Evolutionary conservation across 1,140 invertebrate genomes (phyloP), one percentile per base, ranked within the genome.

Genomic region (Scaptomyza montana): DNA sequence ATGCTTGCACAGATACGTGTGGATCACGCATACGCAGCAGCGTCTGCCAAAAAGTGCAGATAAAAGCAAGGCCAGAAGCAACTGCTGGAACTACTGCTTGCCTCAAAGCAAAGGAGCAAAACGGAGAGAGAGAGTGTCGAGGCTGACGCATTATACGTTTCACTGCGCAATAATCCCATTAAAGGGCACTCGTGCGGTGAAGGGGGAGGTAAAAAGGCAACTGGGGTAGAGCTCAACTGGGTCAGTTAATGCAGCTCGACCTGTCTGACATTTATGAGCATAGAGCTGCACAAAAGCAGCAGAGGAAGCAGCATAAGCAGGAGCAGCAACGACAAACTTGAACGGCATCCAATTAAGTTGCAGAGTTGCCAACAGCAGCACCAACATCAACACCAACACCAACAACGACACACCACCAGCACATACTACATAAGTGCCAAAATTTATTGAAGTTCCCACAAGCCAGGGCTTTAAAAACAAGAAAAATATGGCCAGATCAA

Each of bases 151-250:
- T 87, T 87, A 87, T 67, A 51, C 79, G 79, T 64, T 84, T 74
- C 84, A 84, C 62, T 89, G 85, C 84, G 73, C 84, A 87, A 87
- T 87, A 87, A 87, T 87, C 75, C 87, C 84, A 87, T 87, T 87
- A 87, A 89, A 77, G 62, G 62, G 59, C 69, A 67, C 60, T 59
- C 56, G 62, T 43, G 54, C 30, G 43, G 36, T 12, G 33, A 41
- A 30, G 19, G 47, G 28, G 41, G 55, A 45, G 72, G 63, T 19
- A 19, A 10, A 19, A 47, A 63, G 33, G 12, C 66, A 63, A 64
- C 46, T 36, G 8, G 72, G 57, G 72, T 50, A 60, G 47, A 62
- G 73, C 78, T 67, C 70, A 87, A 89, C 73, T 89, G 82, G 84
- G 79, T 87, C 84, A 89, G 79, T 89, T 89, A 82, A 87, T 86